Evolutionary conservation across 1,140 invertebrate genomes (phyloP), one percentile per base, ranked within the genome.

Genomic region (Cotesia typhae): DNA sequence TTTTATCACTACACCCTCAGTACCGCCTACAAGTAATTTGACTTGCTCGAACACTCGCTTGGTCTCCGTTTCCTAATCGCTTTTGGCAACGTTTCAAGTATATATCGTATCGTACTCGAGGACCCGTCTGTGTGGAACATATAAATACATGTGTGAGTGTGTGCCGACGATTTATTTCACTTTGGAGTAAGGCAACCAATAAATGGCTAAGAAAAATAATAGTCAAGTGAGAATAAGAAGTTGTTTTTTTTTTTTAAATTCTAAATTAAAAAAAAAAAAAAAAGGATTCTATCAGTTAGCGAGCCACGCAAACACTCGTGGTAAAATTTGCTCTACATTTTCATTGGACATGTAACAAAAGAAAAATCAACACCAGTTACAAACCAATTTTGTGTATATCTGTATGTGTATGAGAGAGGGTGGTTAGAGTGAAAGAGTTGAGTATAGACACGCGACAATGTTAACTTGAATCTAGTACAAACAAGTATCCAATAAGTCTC

Each of bases 41-140:
- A 63, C 60, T 63, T 63, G 60, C 9, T 65, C 63, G n/a, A 17
- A 65, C 36, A 65, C 63, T 51, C 47, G 41, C 63, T 20, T 51
- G 47, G 51, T 41, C 51, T 67, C 28, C 66, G 66, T 67, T 67
- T 67, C 66, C 76, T 81, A 79, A 82, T 82, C 77, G 78, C 79
- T 74, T 83, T 81, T 82, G 80, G 82, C 80, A 80, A 72, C 76
- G 75, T 78, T 83, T 84, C 80, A 83, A 83, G 77, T 77, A 78
- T 77, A 78, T 76, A 79, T 75, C 77, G 77, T 74, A 72, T 75
- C 71, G 47, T 41, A 65, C 20, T 51, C 12, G 59, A 68, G 41
- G 65, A 60, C 68, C 47, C 17, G 59, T 63, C 52, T 53, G 66
- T 57, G 17, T 70, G 65, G 67, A 74, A 61, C 41, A 35, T 37